Percentiles rank a stretch among this genome's conserved stretches.
Evolutionary conservation across 64 coral and sea anemone species (phyloP).

Genomic region (Astreopora myriophthalma): DNA sequence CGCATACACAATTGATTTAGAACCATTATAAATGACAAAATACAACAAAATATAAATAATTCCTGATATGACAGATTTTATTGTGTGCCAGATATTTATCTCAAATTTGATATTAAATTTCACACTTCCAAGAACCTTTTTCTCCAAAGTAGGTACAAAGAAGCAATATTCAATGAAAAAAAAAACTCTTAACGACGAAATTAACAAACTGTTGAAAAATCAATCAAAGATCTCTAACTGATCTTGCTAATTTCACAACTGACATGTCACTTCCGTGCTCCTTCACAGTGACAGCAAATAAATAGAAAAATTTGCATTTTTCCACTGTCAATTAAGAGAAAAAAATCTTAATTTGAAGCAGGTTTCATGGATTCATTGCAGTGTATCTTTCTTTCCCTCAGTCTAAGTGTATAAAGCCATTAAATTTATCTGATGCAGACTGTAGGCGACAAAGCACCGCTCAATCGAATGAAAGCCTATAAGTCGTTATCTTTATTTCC

Average conservation of each 20-base stretch:
- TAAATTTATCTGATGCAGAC: neutral
- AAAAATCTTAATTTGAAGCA: neutral
- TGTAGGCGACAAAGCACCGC: neutral
- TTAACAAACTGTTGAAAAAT: too few species aligned
- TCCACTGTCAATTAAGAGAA: neutral
- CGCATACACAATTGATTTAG: neutral
- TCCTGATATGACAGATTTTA: neutral
- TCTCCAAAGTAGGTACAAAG: neutral
- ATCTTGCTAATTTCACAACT: neutral
- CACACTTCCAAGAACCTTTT: neutral
- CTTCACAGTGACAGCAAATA: neutral
- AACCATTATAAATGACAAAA: neutral
- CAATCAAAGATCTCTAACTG: neutral
- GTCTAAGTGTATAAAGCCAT: neutral
- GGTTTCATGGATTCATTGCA: neutral
- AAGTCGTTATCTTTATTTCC: neutral
- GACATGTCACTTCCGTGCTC: neutral
- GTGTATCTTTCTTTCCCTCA: neutral
- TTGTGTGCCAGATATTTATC: neutral
- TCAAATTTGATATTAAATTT: neutral
- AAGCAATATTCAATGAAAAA: neutral
- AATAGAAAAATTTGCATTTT: conserved; percentile 1
- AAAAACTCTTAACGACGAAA: too few species aligned
- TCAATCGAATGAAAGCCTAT: neutral
- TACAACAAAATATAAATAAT: neutral